These are phyloP conservation scores for Mugil cephalus DNA, from an alignment of 2,113 vertebrate species.

Conservation along the genomic window DNA sequence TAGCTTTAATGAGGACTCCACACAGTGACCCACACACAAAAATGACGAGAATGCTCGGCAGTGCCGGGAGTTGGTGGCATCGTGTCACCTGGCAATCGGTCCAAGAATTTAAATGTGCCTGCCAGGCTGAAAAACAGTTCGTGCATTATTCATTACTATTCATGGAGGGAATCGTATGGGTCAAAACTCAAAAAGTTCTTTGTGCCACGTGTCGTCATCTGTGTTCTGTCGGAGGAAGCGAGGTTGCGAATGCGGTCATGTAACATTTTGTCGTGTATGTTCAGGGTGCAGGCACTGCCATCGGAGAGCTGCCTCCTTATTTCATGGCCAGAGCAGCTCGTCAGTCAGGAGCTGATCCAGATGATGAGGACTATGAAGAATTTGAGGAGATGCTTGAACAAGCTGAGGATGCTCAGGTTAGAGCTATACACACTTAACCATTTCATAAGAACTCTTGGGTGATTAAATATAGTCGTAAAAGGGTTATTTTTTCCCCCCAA, in stretches of 20 bases:
- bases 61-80: background rate
- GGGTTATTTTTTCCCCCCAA: too few species aligned
- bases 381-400: constrained; percentile 99
- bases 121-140: background rate
- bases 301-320: constrained; percentile 97
- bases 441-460: too few species aligned
- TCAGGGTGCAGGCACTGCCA: constrained; percentile 97
- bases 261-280: constrained; percentile 13
- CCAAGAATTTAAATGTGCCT: background rate
- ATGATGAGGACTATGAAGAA: constrained; percentile 98
- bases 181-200: background rate
- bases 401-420: constrained; percentile 92
- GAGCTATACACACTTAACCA: constrained; percentile 1
- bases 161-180: background rate
- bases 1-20: background rate
- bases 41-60: constrained; percentile 15
- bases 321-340: constrained; percentile 98
- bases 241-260: background rate
- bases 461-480: too few species aligned
- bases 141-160: background rate
- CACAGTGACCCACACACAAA: background rate
- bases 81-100: background rate
- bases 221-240: background rate
- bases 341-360: constrained; percentile 95
- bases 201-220: too few species aligned